Conservation (phyloP, 2,113 vertebrate genomes). For the Delphinapterus leucas region DNA sequence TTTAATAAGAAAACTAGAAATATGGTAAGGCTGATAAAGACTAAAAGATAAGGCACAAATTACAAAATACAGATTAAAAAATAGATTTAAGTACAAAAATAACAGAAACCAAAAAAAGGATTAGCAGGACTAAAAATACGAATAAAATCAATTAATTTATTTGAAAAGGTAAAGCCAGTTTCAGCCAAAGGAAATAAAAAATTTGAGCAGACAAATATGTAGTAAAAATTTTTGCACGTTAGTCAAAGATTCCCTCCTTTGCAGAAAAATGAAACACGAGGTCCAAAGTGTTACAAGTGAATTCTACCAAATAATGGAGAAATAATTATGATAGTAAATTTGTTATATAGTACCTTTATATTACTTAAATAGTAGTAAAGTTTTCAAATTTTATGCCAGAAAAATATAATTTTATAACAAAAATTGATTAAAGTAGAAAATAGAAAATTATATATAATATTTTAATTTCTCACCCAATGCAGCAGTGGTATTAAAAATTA, state of each 20-base stretch:
- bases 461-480: background rate
- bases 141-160: background rate
- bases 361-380: background rate
- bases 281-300: background rate
- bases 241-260: background rate
- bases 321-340: background rate
- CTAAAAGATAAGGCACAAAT: too few relatives aligned
- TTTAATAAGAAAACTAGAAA: too few relatives aligned
- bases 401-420: background rate
- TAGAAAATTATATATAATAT: background rate
- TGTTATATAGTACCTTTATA: background rate
- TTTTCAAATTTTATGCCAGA: background rate
- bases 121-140: background rate
- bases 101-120: background rate
- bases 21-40: too few relatives aligned
- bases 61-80: too few relatives aligned
- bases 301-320: background rate
- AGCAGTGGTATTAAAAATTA: background rate
- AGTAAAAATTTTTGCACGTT: background rate
- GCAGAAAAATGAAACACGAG: background rate
- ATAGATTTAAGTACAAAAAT: too few relatives aligned
- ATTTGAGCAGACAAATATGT: background rate
- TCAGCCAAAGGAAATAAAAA: background rate
- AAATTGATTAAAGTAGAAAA: background rate
- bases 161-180: background rate